A percentile compares a stretch with the other conserved stretches of the same genome.
Conservation (phyloP, 2,888 invertebrate species). For the Aphelenchoides bicaudatus region DNA sequence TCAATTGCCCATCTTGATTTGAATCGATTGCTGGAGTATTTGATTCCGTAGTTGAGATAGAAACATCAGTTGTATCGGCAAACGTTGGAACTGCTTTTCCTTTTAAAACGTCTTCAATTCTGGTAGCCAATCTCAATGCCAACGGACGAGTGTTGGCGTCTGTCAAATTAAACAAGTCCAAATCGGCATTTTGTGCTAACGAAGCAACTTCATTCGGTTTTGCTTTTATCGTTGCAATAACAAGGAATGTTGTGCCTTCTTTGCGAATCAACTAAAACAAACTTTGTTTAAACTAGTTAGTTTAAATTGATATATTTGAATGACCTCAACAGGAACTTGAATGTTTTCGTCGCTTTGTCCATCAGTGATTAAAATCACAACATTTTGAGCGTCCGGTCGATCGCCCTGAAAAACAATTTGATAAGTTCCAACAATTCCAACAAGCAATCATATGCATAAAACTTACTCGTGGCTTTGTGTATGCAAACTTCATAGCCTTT, state of each 20-base stretch:
- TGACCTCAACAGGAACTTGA: slow-evolving; percentile 34
- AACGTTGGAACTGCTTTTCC: not conserved
- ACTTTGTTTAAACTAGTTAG: not conserved
- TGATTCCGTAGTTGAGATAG: too few species aligned
- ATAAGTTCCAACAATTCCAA: too few species aligned
- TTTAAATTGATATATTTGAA: too few species aligned
- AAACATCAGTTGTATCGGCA: too few species aligned
- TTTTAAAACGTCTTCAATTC: slow-evolving; percentile 32
- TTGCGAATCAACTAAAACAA: slow-evolving; percentile 34
- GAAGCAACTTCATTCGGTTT: slow-evolving; percentile 37
- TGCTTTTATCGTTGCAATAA: slow-evolving; percentile 47
- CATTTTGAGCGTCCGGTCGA: slow-evolving; percentile 46
- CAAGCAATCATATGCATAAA: too few species aligned
- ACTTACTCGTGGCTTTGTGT: slow-evolving; percentile 48
- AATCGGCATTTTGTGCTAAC: slow-evolving; percentile 34
- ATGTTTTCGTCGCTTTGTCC: slow-evolving; percentile 37
- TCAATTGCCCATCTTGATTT: not conserved
- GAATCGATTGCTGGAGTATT: slow-evolving; percentile 3
- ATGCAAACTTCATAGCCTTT: slow-evolving; percentile 48
- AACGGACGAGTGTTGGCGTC: slow-evolving; percentile 34
- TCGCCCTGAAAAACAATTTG: too few species aligned
- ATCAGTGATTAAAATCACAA: slow-evolving; percentile 49
- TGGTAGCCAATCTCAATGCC: slow-evolving; percentile 40
- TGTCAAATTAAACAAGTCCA: slow-evolving; percentile 39
- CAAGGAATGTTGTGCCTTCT: slow-evolving; percentile 44